A percentile compares a stretch with the other conserved stretches of the same genome.
These are phyloP conservation scores for Aepyceros melampus DNA, from an alignment of 2,113 vertebrate genomes.

Conservation along the genomic window DNA sequence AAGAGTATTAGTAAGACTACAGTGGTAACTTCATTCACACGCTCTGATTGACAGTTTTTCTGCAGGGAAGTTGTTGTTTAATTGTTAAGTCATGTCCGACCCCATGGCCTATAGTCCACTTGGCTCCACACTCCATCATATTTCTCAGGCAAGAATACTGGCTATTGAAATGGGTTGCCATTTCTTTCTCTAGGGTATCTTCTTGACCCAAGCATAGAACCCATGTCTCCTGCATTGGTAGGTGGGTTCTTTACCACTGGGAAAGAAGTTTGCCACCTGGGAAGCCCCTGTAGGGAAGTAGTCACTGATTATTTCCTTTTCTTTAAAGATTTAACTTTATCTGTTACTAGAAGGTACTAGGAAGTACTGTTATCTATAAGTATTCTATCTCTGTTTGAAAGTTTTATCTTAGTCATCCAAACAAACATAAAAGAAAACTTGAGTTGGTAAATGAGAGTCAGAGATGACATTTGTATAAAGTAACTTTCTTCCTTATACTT, in stretches of 20 bases:
- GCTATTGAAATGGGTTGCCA: not conserved
- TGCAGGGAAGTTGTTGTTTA: not conserved
- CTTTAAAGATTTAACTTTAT: not conserved
- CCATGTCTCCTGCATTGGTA: not conserved
- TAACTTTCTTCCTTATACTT: not conserved
- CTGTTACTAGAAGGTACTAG: no score
- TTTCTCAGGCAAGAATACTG: not conserved
- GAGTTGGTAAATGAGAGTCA: not conserved
- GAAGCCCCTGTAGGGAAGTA: not conserved
- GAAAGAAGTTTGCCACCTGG: no score
- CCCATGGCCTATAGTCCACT: not conserved
- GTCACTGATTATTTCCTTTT: not conserved
- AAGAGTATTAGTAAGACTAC: not conserved
- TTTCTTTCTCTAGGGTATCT: not conserved
- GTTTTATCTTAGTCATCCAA: not conserved
- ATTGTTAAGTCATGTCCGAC: not conserved
- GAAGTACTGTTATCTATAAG: not conserved
- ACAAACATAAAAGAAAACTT: not conserved
- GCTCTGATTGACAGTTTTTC: not conserved
- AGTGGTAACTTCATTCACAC: not conserved
- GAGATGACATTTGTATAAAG: not conserved
- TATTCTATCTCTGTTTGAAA: not conserved
- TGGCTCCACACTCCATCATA: no score
- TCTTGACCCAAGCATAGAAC: not conserved
- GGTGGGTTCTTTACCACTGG: not conserved